Evolutionary conservation across 1,140 invertebrate genomes (phyloP), one percentile per base, ranked within the genome.

Genomic region (Solenopsis invicta): DNA sequence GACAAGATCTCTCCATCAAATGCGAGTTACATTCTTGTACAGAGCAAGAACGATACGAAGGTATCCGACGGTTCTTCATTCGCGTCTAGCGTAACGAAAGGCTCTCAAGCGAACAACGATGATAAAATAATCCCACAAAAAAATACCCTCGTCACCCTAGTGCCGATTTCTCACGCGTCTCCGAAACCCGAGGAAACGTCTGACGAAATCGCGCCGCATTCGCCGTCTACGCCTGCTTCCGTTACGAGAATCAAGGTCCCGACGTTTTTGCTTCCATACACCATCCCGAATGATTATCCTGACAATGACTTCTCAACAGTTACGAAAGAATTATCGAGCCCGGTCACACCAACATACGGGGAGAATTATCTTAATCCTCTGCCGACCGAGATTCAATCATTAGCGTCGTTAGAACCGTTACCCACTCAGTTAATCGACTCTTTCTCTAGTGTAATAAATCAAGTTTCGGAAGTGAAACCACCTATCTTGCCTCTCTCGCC

Each of bases 361-460:
- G 41, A n/a, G 37, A 78, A 52, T 34, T 61, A 77, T 56, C 76
- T 12, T 21, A 41, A 81, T 81, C 21, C 45, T 18, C 59, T 21
- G 9, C 84, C 10, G 1, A 86, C 12, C 9, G 62, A 74, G 9
- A 62, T 54, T n/a, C 88, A 78, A 34, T 24, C 72, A 0, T 29
- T 34, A 5, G 8, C 29, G 1, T 18, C 45, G 1, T 21, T 85
- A 5, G 91, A 93, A 88, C 85, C 90, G 41, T 88, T 95, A 12
- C 76, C 94, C 12, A 92, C 87, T 4, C 94, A 95, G 75, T 81
- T 95, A 13, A 92, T 92, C 18, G 92, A 94, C 75, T 95, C 95
- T 0, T 80, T 95, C 48, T 93, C 94, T 4, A 95, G 92, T 56
- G 92, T 95, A 66, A 93, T 95, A 59, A 93, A 91, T 52, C 95